Base-by-base conservation (phyloP, 2,888 invertebrate species). In the Helicoverpa assulta region DNA sequence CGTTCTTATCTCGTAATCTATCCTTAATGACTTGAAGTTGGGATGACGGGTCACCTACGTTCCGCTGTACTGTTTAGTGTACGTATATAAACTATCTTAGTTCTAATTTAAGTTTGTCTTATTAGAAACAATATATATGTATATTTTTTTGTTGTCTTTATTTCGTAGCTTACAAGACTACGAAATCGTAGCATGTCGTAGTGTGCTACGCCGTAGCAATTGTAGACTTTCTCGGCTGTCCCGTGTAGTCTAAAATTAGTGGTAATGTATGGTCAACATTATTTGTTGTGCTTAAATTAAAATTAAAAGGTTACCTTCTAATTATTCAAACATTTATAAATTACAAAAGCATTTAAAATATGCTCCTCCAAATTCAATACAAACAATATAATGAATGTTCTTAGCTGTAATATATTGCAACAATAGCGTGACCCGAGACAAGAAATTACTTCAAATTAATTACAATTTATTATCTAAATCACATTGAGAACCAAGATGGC, bases 361-460 rank as follows among this genome's bases (percentile, higher is more conserved):
- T 53, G 12, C 59, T 54, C 61, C 21, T 33, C 33, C 50, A 67
- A 76, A 64, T 71, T 73, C 72, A 74, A 80, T 79, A 73, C 73
- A 71, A 79, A 78, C 75, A 76, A 78, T 76, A 79, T 77, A 72
- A 80, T 72, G 76, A 84, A 81, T 77, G 78, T 81, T 85, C 79
- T 70, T 71, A 69, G 76, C 71, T 61, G 63, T 67, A 78, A 81
- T 80, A 83, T 83, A 80, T 83, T 72, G 73, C 72, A 82, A 87
- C 83, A 87, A 85, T 85, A 83, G 82, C 84, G 81, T 82, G 81
- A 83, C 85, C 87, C 75, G 63, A 81, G 78, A 77, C 83, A 85
- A 85, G 84, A 84, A 84, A 88, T 88, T 83, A 85, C 86, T 80
- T 57, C 73, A 82, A 84, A 88, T 89, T 87, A 89, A 89, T 89